Conservation (phyloP, 1,140 invertebrate species). For the Probaryconus sp. region DNA sequence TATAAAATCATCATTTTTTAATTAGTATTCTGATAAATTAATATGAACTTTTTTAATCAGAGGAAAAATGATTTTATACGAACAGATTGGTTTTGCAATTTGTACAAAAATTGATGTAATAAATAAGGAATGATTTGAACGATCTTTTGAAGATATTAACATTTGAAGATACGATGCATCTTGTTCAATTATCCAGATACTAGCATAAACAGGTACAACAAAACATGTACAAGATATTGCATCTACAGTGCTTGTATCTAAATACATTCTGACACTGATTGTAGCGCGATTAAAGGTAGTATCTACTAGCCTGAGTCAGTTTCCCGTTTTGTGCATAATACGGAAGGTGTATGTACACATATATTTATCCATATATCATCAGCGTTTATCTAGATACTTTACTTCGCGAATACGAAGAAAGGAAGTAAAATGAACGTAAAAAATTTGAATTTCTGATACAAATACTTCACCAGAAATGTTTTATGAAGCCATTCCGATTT, state of each 20-base stretch:
- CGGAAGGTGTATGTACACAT: conserved; percentile 56
- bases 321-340: conserved; percentile 60
- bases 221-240: conserved; percentile 59
- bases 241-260: conserved; percentile 54
- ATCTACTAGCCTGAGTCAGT: conserved; percentile 52
- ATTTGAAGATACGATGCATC: conserved; percentile 53
- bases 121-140: no score
- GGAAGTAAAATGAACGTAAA: conserved; percentile 30
- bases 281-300: conserved; percentile 56
- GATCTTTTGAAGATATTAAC: no score
- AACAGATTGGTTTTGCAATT: no score
- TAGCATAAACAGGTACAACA: conserved; percentile 55
- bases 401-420: conserved; percentile 41
- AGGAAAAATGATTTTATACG: no score
- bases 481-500: no score
- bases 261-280: conserved; percentile 63
- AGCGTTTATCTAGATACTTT: conserved; percentile 55
- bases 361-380: conserved; percentile 60
- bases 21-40: no score
- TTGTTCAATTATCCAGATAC: conserved; percentile 59
- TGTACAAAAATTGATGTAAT: no score
- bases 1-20: no score
- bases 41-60: no score
- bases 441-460: conserved; percentile 41
- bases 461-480: conserved; percentile 30